Evolutionary conservation across 2,888 invertebrate species (phyloP).

Genomic region (Diadegma fenestrale): DNA sequence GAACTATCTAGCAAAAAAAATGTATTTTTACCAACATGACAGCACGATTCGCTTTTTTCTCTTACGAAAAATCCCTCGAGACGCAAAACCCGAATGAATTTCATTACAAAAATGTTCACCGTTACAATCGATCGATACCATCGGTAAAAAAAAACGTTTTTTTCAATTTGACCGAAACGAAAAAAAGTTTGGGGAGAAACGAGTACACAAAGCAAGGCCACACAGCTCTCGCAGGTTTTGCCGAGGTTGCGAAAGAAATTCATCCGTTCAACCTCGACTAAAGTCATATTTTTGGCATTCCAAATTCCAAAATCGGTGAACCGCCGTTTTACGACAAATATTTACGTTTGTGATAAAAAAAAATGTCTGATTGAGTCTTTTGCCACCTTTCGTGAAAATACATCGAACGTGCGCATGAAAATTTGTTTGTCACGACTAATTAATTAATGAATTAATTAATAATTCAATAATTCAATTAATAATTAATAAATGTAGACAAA

Average conservation of each 20-base stretch:
- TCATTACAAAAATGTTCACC: slow-evolving; percentile 28
- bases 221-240: neutral
- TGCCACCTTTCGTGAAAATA: neutral
- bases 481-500: neutral
- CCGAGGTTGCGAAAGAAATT: slow-evolving; percentile 17
- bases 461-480: no score
- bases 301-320: slow-evolving; percentile 18
- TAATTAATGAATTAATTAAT: no score
- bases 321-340: neutral
- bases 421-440: no score
- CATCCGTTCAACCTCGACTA: slow-evolving; percentile 4
- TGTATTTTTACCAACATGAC: neutral
- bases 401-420: neutral
- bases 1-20: neutral
- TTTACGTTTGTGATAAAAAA: neutral
- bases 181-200: slow-evolving; percentile 1
- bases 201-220: neutral
- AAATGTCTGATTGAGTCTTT: neutral
- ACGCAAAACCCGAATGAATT: slow-evolving; percentile 17
- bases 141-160: slow-evolving; percentile 9
- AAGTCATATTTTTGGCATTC: slow-evolving; percentile 15
- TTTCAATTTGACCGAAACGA: neutral
- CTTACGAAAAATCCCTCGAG: neutral
- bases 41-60: neutral
- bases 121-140: slow-evolving; percentile 13